These are phyloP conservation scores for Muscicapa comitata DNA, from an alignment of 2,797 vertebrate genomes.

Conservation along the genomic window DNA sequence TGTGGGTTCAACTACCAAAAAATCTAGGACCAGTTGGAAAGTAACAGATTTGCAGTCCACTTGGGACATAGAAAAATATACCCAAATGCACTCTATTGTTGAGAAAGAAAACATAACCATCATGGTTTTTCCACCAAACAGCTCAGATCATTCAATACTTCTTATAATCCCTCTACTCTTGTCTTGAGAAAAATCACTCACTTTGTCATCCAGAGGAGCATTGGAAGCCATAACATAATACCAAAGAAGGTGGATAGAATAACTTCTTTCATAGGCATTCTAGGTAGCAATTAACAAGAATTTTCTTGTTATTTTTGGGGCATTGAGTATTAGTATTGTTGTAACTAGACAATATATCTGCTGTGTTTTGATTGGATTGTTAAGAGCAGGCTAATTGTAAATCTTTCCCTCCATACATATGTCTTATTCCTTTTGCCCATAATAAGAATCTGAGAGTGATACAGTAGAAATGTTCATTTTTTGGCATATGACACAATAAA, in stretches of 20 bases:
- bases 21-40: neutral
- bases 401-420: neutral
- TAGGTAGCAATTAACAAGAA: neutral
- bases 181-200: neutral
- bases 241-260: neutral
- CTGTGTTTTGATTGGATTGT: neutral
- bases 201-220: neutral
- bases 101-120: neutral
- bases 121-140: neutral
- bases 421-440: neutral
- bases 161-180: neutral
- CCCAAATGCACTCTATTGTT: neutral
- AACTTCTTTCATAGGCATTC: neutral
- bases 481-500: neutral
- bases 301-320: neutral
- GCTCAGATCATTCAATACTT: neutral
- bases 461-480: neutral
- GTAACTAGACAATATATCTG: neutral
- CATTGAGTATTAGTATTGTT: neutral
- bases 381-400: neutral
- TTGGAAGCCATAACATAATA: neutral
- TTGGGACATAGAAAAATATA: neutral
- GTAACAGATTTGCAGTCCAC: neutral
- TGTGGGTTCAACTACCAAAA: neutral
- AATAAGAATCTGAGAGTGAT: neutral